Conservation (phyloP, 2,113 vertebrate genomes). For the Montifringilla adamsi region DNA sequence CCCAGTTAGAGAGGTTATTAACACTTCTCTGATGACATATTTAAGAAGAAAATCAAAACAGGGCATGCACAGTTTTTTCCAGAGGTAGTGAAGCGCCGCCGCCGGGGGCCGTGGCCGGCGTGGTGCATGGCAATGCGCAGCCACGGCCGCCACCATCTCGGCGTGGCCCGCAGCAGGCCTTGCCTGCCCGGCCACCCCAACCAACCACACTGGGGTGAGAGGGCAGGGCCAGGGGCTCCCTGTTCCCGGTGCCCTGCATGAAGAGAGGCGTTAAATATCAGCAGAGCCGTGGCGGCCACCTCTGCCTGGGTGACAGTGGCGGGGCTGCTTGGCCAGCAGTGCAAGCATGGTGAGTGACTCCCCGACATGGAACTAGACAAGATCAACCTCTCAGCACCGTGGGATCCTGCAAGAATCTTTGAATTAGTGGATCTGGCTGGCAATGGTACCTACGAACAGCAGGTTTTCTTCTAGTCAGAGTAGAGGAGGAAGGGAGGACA, state of each 20-base stretch:
- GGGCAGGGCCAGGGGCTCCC: neutral
- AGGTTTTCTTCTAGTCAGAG: neutral
- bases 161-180: neutral
- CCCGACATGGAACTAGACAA: rapidly evolving
- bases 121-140: rapidly evolving
- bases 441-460: neutral
- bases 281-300: rapidly evolving
- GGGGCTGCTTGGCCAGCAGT: rapidly evolving
- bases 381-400: neutral
- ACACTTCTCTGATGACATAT: neutral
- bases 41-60: neutral
- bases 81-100: neutral
- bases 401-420: neutral
- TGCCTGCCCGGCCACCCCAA: neutral
- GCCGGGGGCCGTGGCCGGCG: neutral
- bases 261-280: neutral
- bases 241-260: neutral
- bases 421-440: neutral
- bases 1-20: neutral
- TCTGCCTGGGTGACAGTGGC: rapidly evolving
- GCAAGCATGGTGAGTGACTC: neutral
- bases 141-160: neutral
- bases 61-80: neutral
- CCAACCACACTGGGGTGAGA: neutral
- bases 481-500: neutral